These are phyloP conservation scores for Enhydra lutris DNA, from an alignment of 2,113 vertebrate genomes.

Conservation along the genomic window DNA sequence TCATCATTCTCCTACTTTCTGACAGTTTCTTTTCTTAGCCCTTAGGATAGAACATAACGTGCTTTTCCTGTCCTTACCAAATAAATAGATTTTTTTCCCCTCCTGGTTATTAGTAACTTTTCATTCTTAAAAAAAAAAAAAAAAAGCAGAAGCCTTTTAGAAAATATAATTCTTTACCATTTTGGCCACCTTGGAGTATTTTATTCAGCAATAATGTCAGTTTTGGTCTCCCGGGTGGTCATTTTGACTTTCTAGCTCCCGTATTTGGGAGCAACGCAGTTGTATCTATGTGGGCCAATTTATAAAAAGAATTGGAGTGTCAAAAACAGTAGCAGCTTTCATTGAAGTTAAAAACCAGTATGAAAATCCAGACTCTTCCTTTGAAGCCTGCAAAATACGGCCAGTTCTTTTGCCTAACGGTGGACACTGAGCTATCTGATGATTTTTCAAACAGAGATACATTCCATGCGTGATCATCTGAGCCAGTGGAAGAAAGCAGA, in stretches of 20 bases:
- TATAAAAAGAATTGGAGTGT: constrained; percentile 26
- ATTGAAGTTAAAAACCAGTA: constrained; percentile 25
- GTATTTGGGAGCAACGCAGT: background rate
- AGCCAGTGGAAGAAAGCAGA: background rate
- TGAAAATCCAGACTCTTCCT: constrained; percentile 29
- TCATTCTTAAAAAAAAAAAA: background rate
- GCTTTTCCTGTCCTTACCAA: constrained; percentile 57
- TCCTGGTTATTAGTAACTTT: constrained; percentile 43
- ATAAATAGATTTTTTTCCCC: background rate
- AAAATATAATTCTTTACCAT: background rate
- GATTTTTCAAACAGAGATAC: constrained; percentile 12
- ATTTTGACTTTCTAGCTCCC: background rate
- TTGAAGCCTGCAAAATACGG: background rate
- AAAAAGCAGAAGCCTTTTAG: background rate
- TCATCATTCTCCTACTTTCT: constrained; percentile 45
- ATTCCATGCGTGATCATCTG: background rate
- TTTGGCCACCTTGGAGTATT: background rate
- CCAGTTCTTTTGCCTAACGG: background rate
- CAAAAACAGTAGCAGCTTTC: constrained; percentile 16
- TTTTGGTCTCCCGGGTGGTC: background rate
- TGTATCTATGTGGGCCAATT: background rate
- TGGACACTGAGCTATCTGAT: background rate
- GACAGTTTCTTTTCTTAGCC: constrained; percentile 59
- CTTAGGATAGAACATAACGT: constrained; percentile 28
- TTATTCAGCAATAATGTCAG: background rate